A percentile compares a stretch with the other conserved stretches of the same genome.
phyloP scores from a whole-genome alignment of 1,140 invertebrate genomes.

The Coenobita brevimanus region DNA sequence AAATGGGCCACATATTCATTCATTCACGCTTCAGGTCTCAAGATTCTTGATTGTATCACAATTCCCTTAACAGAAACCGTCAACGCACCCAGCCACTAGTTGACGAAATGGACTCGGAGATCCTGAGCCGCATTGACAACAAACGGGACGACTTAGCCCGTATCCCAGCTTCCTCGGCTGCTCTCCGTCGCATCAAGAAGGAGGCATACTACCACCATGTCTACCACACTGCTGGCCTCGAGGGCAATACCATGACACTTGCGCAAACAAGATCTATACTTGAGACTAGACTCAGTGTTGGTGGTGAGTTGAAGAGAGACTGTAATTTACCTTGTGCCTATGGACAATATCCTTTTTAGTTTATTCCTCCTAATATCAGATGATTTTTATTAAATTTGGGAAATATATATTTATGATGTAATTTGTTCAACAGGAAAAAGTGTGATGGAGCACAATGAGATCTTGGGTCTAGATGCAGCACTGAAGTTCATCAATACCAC shows the following conservation, averaged over 20 bases:
- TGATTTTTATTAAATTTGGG: too few species aligned
- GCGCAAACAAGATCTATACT: conserved; percentile 93
- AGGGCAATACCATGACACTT: conserved; percentile 98
- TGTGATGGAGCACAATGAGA: conserved; percentile 97
- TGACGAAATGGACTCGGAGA: conserved; percentile 88
- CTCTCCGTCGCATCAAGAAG: conserved; percentile 89
- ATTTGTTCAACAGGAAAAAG: conserved; percentile 79
- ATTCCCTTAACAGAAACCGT: conserved; percentile 78
- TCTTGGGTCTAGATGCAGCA: conserved; percentile 93
- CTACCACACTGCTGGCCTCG: conserved; percentile 97
- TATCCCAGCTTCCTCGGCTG: conserved; percentile 85
- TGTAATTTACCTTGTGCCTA: not conserved
- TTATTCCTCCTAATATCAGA: too few species aligned
- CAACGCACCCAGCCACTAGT: conserved; percentile 90
- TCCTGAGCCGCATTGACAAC: conserved; percentile 87
- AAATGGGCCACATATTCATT: too few species aligned
- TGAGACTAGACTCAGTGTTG: conserved; percentile 93
- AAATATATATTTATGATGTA: too few species aligned
- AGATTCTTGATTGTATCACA: not conserved
- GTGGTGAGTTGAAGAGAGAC: conserved; percentile 76
- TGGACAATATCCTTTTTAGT: too few species aligned
- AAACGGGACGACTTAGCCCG: conserved; percentile 87
- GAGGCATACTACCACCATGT: conserved; percentile 95
- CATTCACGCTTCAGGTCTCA: too few species aligned
- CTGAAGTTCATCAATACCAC: conserved; percentile 97